These are phyloP conservation scores for Flabesymbios commensalis DNA, from an alignment of 2,888 invertebrate species.

Conservation along the genomic window DNA sequence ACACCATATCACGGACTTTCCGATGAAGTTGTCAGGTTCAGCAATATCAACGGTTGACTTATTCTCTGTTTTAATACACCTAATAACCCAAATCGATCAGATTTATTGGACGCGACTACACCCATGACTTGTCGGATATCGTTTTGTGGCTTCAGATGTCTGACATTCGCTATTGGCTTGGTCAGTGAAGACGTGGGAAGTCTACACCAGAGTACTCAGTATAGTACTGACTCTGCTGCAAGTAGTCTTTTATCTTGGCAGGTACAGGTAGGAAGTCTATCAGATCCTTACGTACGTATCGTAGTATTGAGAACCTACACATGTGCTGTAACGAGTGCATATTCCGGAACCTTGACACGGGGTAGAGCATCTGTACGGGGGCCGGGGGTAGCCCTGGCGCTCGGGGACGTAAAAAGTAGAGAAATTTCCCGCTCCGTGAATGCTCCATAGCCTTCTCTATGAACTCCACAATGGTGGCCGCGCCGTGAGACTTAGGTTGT, in stretches of 20 bases:
- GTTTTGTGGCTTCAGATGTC: too few species aligned
- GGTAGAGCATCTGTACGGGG: conserved; percentile 74
- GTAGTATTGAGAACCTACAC: conserved; percentile 71
- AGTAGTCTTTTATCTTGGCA: conserved; percentile 61
- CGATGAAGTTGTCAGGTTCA: too few species aligned
- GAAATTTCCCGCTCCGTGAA: conserved; percentile 72
- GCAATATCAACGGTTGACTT: too few species aligned
- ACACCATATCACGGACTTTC: too few species aligned
- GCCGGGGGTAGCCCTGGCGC: conserved; percentile 66
- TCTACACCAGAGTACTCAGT: conserved; percentile 15
- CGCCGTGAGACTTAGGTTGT: conserved; percentile 59
- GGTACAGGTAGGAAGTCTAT: conserved; percentile 73
- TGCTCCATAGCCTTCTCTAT: conserved; percentile 74
- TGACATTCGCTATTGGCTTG: too few species aligned
- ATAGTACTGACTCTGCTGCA: conserved; percentile 46
- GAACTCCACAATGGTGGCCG: conserved; percentile 70
- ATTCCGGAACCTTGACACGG: conserved; percentile 74
- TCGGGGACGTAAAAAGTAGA: conserved; percentile 75
- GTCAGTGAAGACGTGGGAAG: too few species aligned
- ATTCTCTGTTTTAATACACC: too few species aligned
- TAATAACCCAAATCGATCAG: too few species aligned
- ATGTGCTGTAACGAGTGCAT: conserved; percentile 73
- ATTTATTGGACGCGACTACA: too few species aligned
- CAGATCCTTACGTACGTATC: conserved; percentile 70
- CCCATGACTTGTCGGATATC: too few species aligned